A percentile compares a stretch with the other conserved stretches of the same genome.
These are phyloP conservation scores for Coreoperca whiteheadi DNA, from an alignment of 2,113 vertebrate genomes.

Conservation along the genomic window DNA sequence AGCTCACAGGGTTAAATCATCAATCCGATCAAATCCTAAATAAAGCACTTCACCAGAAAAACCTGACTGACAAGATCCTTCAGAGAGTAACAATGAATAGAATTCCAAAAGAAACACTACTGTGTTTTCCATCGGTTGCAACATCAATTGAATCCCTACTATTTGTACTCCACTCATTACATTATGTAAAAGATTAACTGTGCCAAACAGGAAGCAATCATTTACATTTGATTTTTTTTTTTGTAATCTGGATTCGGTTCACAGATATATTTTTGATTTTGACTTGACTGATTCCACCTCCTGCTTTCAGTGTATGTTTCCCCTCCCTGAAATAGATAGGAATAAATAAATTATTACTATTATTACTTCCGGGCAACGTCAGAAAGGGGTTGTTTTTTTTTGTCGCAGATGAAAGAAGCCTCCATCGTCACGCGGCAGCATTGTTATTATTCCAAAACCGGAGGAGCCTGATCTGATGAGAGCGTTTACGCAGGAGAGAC, in stretches of 20 bases:
- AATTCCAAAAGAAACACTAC: background rate
- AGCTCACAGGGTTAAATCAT: background rate
- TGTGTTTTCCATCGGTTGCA: background rate
- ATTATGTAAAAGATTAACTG: background rate
- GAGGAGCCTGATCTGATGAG: slow-evolving; percentile 54
- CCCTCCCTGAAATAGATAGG: background rate
- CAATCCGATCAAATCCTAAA: background rate
- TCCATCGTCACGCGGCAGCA: background rate
- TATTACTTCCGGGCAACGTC: background rate
- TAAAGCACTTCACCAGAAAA: background rate
- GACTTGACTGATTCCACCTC: background rate
- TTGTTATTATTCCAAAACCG: slow-evolving; percentile 27
- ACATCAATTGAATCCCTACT: background rate
- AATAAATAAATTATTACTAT: too few species aligned
- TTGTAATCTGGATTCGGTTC: background rate
- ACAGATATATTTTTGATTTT: background rate
- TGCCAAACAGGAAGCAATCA: background rate
- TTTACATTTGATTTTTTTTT: background rate
- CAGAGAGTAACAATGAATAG: background rate
- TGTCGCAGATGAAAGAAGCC: background rate
- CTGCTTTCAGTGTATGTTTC: background rate
- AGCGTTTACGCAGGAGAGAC: background rate
- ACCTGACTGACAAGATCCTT: background rate
- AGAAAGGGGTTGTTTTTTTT: background rate
- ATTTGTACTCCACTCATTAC: background rate